phyloP scores from a whole-genome alignment of 2,113 vertebrate genomes.

The Pungitius pungitius region DNA sequence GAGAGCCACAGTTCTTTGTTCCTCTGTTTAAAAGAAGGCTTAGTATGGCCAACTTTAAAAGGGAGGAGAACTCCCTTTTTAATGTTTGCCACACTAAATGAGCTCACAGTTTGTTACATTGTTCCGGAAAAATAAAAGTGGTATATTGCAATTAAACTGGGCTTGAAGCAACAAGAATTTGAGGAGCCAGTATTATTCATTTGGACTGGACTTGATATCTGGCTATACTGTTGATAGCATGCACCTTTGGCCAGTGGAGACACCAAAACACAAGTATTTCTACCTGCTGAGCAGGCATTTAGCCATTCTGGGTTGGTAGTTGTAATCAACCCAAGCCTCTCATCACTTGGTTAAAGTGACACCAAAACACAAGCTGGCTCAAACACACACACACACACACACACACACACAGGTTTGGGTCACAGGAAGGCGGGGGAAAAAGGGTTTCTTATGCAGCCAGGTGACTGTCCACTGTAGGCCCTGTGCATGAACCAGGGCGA shows the following conservation, averaged over 20 bases:
- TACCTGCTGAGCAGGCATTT: neutral
- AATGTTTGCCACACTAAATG: slow-evolving; percentile 31
- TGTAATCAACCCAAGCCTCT: slow-evolving; percentile 43
- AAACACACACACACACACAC: slow-evolving; percentile 45
- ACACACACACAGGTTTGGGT: slow-evolving; percentile 33
- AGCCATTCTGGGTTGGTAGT: slow-evolving; percentile 8
- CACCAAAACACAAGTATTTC: neutral
- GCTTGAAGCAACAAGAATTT: neutral
- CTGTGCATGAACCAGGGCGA: slow-evolving; percentile 58
- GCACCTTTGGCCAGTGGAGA: neutral
- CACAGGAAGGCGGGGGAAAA: slow-evolving; percentile 39
- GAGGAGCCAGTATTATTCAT: neutral
- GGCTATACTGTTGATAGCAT: neutral
- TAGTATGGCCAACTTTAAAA: neutral
- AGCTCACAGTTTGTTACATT: slow-evolving; percentile 50
- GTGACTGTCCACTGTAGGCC: slow-evolving; percentile 65
- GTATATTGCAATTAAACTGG: slow-evolving; percentile 38
- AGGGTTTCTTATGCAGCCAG: slow-evolving; percentile 56
- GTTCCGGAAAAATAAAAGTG: slow-evolving; percentile 37
- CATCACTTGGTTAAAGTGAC: slow-evolving; percentile 25
- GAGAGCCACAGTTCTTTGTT: slow-evolving; percentile 45
- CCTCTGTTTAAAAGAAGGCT: slow-evolving; percentile 48
- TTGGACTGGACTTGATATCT: neutral
- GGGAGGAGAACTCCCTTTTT: neutral
- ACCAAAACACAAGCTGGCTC: slow-evolving; percentile 33